A percentile compares a stretch with the other conserved stretches of the same genome.
phyloP scores from a whole-genome alignment of 2,888 invertebrate genomes.

The Drosophila cognata region DNA sequence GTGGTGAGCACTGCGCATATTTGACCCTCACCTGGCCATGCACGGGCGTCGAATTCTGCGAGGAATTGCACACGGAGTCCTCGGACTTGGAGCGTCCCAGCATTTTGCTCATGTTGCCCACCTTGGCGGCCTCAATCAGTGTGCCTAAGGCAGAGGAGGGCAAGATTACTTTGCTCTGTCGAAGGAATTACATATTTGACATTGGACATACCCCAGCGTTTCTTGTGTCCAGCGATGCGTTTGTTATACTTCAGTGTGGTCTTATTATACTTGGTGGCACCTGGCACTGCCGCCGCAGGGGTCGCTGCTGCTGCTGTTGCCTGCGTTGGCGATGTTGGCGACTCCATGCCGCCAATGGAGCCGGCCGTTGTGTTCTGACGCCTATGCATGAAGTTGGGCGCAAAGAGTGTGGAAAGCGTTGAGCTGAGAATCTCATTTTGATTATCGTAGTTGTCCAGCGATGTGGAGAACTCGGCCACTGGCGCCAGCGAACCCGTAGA shows the following conservation, averaged over 20 bases:
- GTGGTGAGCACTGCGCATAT: constrained; percentile 81
- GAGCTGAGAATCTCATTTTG: constrained; percentile 89
- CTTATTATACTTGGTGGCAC: constrained; percentile 82
- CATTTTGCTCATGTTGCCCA: constrained; percentile 91
- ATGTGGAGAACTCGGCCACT: constrained; percentile 92
- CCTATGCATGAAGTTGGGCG: constrained; percentile 83
- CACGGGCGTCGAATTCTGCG: constrained; percentile 88
- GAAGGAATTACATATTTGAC: background rate
- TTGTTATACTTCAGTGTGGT: constrained; percentile 85
- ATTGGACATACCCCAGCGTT: constrained; percentile 88
- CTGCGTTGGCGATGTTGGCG: constrained; percentile 65
- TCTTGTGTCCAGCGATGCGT: constrained; percentile 88
- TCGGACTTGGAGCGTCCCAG: constrained; percentile 93
- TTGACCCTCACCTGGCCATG: constrained; percentile 88
- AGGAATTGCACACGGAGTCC: constrained; percentile 90
- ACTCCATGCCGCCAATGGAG: constrained; percentile 72
- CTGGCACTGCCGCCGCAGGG: constrained; percentile 11
- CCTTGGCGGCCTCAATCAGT: constrained; percentile 93
- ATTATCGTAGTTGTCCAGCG: constrained; percentile 87
- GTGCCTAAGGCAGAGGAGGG: constrained; percentile 85
- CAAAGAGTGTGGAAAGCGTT: constrained; percentile 89
- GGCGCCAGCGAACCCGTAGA: constrained; percentile 88
- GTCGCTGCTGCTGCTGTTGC: background rate
- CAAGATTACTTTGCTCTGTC: background rate
- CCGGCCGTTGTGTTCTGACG: constrained; percentile 71